Conservation (phyloP, 2,797 vertebrate species). For the Borostomias antarcticus region DNA sequence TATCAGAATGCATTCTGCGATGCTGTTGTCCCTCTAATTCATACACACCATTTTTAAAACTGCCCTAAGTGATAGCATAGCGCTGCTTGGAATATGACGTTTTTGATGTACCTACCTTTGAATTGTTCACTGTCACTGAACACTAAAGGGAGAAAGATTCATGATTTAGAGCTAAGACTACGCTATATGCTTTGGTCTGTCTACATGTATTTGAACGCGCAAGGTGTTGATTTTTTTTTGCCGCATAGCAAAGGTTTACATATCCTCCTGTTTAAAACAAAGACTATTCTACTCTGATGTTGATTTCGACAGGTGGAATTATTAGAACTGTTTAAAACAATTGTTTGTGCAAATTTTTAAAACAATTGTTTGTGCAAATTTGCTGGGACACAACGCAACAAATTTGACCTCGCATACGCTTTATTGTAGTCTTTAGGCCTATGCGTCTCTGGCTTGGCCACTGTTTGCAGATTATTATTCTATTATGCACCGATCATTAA, state of each 20-base stretch:
- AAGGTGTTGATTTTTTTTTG: constrained; percentile 80
- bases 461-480: constrained; percentile 10
- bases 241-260: constrained; percentile 86
- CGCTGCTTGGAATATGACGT: too few species aligned
- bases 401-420: not conserved
- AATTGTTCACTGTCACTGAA: not conserved
- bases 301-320: too few species aligned
- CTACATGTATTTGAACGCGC: constrained; percentile 81
- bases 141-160: too few species aligned
- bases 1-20: too few species aligned
- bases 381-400: constrained; percentile 54
- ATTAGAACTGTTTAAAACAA: constrained; percentile 71
- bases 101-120: not conserved
- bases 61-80: too few species aligned
- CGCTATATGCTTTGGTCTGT: too few species aligned
- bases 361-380: constrained; percentile 76
- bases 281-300: constrained; percentile 86
- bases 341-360: too few species aligned
- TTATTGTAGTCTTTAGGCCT: too few species aligned
- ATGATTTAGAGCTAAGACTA: too few species aligned
- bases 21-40: too few species aligned
- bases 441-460: too few species aligned
- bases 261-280: constrained; percentile 74
- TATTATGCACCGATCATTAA: not conserved
- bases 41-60: too few species aligned